Evolutionary conservation across 2,113 vertebrate genomes (phyloP), one percentile per base, ranked within the genome.

Genomic region (Petromus typicus): DNA sequence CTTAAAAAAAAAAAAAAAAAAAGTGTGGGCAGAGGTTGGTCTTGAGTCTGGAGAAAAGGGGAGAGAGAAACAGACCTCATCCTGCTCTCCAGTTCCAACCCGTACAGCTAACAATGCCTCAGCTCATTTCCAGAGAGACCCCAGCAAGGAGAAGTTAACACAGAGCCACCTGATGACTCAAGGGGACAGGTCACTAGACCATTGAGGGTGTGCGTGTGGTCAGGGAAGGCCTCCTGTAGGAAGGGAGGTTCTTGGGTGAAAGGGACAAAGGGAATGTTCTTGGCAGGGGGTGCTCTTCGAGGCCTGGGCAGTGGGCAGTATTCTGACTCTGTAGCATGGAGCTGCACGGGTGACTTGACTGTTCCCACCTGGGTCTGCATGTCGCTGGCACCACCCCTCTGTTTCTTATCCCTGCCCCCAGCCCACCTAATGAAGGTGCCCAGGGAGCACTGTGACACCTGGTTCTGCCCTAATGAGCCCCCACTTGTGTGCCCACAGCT

Each of bases 401-500:
- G 18, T 79, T 89, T 83, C 75, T 93, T 30, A 17, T 79, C 64
- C 57, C 48, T 69, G 64, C 16, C 54, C 84, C 63, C 67, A 90
- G 59, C 64, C 59, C 69, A 84, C 76, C 79, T 79, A 71, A 45
- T 67, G 37, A 37, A 9, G 45, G 57, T 89, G n/a, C 75, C 3
- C 37, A 5, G 56, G n/a, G 40, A 20, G 54, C 69, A 0, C 1
- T 0, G 0, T 0, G 0, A 27, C 10, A 16, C 61, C 78, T 17
- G 0, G 1, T 13, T 17, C 23, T 10, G 1, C 34, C 61, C 94
- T 96, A 5, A 85, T 45, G 17, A n/a, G 75, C 30, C 76, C 63
- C 40, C 97, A 71, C 61, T 71, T 96, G 97, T 97, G 78, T 93
- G 86, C 94, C 12, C 1, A 64, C 98, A 99, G 99, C 98, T 99